Base-by-base conservation (phyloP, 2,888 invertebrate genomes). In the Hemithea aestivaria region DNA sequence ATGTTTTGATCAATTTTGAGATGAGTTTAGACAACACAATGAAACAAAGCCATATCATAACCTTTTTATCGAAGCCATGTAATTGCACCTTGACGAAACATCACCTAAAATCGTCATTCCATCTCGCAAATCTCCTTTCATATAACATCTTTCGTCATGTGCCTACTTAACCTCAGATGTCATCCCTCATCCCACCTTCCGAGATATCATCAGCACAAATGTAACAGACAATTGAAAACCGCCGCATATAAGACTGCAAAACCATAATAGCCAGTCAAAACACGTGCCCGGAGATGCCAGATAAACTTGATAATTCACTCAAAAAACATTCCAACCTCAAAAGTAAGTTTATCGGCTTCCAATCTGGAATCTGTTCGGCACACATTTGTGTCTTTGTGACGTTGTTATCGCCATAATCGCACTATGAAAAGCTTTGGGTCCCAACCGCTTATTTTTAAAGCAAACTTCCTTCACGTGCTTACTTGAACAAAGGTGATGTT, bases 321-420 rank as follows among this genome's bases (percentile, higher is more conserved):
- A 61, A 73, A 79, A 76, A 73, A 70, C 63, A 66, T 71, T 72
- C 70, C 64, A 70, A 68, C 76, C 67, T 70, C 70, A 78, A 75
- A 80, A 74, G 64, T 69, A 55, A 63, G 71, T 79, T 83, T 84
- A 84, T 84, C 84, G 68, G 75, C 79, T 82, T 75, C 73, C 62
- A 63, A 83, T 83, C 82, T 76, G 71, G 72, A 77, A 82, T 82
- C 83, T 81, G 72, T 77, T 79, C 74, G 73, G 82, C 76, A 82
- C 83, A 84, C 76, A 82, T 82, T 81, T 79, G 70, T 73, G 70
- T 71, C 74, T 77, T 78, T 81, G 74, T 64, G 74, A 66, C 27
- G 16, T 56, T 62, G 66, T 80, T 84, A 84, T 84, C 84, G 75
- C 71, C 32, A 77, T 82, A 81, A 83, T 82, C 81, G 62, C 58